phyloP scores from a whole-genome alignment of 2,888 invertebrate species.

The Lottia scabra region DNA sequence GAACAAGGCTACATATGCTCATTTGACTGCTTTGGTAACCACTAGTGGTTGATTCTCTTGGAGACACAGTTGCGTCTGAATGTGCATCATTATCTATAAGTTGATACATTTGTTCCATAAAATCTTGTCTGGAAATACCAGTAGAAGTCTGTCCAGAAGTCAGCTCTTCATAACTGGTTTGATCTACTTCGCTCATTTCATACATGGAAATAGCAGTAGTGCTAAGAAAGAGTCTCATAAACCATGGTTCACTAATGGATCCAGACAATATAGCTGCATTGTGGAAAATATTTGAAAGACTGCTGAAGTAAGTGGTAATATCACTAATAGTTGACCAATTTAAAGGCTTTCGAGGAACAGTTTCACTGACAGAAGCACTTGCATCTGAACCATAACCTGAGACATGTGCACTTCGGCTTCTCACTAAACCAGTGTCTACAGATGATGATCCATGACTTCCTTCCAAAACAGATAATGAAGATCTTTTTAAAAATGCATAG shows the following conservation, averaged over 20 bases:
- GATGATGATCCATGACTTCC: too few species aligned
- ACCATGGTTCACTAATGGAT: not conserved
- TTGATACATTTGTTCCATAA: not conserved
- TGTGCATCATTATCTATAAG: not conserved
- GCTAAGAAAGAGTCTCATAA: not conserved
- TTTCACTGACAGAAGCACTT: too few species aligned
- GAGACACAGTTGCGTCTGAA: not conserved
- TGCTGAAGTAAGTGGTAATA: not conserved
- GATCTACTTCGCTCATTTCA: not conserved
- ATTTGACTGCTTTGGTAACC: too few species aligned
- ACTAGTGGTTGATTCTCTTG: not conserved
- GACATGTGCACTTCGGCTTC: too few species aligned
- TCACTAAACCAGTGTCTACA: too few species aligned
- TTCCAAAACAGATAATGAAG: too few species aligned
- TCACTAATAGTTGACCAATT: not conserved
- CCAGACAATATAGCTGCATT: not conserved
- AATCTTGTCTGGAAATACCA: not conserved
- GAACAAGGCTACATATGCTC: too few species aligned
- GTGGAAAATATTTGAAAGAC: not conserved
- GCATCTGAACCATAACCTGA: too few species aligned
- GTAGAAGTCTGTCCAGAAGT: not conserved
- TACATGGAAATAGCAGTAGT: not conserved
- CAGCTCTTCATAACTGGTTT: not conserved
- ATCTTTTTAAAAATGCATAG: too few species aligned
- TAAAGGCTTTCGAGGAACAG: not conserved